Evolutionary conservation across 2,888 invertebrate species (phyloP), one percentile per base, ranked within the genome.

Genomic region (Athalia cordata): DNA sequence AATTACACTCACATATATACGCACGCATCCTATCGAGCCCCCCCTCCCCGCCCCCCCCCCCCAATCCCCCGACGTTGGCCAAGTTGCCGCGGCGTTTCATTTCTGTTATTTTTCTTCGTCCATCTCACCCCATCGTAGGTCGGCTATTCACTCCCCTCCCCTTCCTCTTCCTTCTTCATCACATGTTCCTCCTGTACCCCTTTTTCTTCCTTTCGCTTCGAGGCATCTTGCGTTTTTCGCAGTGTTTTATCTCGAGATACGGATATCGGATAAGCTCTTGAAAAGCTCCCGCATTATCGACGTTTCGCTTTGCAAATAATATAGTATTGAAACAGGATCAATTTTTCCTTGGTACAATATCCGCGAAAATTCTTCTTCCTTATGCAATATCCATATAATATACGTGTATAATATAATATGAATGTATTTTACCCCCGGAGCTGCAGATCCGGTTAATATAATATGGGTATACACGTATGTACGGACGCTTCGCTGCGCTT

Each of bases 101-200:
- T 75, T 75, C 50, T 75, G 52, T 75, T 75, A 75, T 75, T 75
- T 75, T 75, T 75, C 75, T 75, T 64, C 75, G 62, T 61, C 52
- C 57, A 61, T 15, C 74, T 74, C 74, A 15, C 59, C 61, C 74
- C 49, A 11, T 50, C 15, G 49, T 75, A 52, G 50, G 52, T 29
- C 29, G 75, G 8, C 47, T 3, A 15, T 45, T 59, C 72, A 47
- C 47, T 45, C 45, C 29, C 13, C 68, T 15, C 55, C 68, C 13
- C 13, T n/a, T 6, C 0, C 13, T 11, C 61, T 45, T 65, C 45
- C 64, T 8, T 43, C 15, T 29, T 29, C 13, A 66, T 5, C 49
- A n/a, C 68, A 9, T 52, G 49, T 5, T 6, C 9, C 50, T 7
- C 13, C 13, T 50, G 4, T 9, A n/a, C 13, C 9, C 7, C 50